These are phyloP conservation scores for Elmis aenea DNA, from an alignment of 2,888 invertebrate species.

Conservation along the genomic window DNA sequence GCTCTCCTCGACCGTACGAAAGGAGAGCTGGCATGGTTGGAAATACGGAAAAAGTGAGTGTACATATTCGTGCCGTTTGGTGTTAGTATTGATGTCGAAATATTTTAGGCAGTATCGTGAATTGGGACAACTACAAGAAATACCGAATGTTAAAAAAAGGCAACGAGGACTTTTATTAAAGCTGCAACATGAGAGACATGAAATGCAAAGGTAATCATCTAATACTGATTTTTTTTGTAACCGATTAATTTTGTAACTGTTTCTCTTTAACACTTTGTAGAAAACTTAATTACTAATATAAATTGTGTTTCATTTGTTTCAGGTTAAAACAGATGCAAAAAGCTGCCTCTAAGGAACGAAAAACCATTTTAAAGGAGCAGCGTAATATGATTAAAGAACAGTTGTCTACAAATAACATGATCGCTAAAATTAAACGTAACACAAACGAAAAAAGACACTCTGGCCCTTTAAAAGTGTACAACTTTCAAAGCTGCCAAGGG, in stretches of 20 bases:
- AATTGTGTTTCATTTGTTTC: too few relatives aligned
- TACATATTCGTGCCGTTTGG: not conserved
- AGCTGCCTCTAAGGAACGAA: conserved; percentile 51
- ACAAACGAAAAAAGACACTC: conserved; percentile 43
- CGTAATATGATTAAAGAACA: conserved; percentile 52
- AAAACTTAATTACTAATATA: too few relatives aligned
- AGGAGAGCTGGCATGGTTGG: conserved; percentile 59
- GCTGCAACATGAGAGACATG: conserved; percentile 62
- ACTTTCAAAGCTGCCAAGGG: conserved; percentile 46
- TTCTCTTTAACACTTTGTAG: not conserved
- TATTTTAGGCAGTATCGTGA: conserved; percentile 48
- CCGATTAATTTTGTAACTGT: not conserved
- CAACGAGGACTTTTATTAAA: conserved; percentile 62
- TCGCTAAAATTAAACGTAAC: conserved; percentile 48
- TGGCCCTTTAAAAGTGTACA: conserved; percentile 52
- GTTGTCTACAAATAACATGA: conserved; percentile 48
- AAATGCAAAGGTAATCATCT: conserved; percentile 55
- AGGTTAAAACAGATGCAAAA: conserved; percentile 53
- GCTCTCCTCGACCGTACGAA: conserved; percentile 62
- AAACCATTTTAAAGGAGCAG: conserved; percentile 50
- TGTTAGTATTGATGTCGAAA: not conserved
- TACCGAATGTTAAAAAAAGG: conserved; percentile 60
- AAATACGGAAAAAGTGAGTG: conserved; percentile 57
- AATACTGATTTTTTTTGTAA: not conserved
- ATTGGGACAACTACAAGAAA: conserved; percentile 53